phyloP scores from a whole-genome alignment of 2,797 vertebrate species.

The Neosilurus mollespiculum region DNA sequence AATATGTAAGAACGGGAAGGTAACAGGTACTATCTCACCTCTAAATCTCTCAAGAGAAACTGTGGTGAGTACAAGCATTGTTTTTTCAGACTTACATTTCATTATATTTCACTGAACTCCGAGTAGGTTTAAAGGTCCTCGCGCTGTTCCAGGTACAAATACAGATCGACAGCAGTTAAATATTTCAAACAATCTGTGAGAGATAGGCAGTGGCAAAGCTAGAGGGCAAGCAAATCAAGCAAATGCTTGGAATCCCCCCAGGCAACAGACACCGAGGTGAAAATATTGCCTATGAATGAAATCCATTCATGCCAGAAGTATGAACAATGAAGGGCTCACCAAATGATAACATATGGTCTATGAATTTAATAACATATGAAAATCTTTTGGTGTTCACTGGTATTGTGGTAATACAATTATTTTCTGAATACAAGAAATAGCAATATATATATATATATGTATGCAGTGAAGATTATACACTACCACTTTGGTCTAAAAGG shows the following conservation, averaged over 20 bases:
- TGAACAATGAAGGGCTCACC: not conserved
- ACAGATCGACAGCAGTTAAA: conserved; percentile 40
- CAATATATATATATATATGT: too few relatives aligned
- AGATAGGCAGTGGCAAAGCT: conserved; percentile 2
- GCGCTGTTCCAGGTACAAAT: conserved; percentile 17
- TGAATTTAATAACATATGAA: not conserved
- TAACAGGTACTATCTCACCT: conserved; percentile 29
- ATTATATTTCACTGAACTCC: conserved; percentile 1
- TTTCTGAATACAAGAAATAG: not conserved
- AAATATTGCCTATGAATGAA: not conserved
- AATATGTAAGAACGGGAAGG: conserved; percentile 22
- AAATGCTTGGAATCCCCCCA: conserved; percentile 15
- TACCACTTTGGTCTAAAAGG: too few relatives aligned
- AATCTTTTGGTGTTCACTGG: not conserved
- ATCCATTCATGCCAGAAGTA: not conserved
- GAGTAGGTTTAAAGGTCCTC: conserved; percentile 18
- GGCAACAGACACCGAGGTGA: conserved; percentile 8
- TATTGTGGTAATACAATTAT: not conserved
- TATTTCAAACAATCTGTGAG: conserved; percentile 42
- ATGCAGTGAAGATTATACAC: too few relatives aligned
- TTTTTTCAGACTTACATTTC: conserved; percentile 1
- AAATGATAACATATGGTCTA: not conserved
- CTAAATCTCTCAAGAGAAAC: not conserved
- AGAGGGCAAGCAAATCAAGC: conserved; percentile 25
- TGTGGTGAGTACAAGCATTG: not conserved